Evolutionary conservation across 2,888 invertebrate species (phyloP).

Genomic region (Trisateles emortualis): DNA sequence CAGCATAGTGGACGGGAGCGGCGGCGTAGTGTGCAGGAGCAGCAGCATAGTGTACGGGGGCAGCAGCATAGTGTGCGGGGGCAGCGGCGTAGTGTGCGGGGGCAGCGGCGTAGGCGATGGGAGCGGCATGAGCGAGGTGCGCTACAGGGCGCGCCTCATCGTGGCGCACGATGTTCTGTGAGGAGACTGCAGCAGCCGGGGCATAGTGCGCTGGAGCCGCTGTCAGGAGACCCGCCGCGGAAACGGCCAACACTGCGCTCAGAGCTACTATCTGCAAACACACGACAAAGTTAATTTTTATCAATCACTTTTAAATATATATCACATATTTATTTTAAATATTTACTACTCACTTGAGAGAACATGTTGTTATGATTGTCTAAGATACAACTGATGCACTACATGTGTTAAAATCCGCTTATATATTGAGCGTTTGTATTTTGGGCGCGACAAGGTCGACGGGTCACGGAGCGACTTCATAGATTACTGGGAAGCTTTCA

Average conservation of each 20-base stretch:
- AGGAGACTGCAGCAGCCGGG: constrained; percentile 72
- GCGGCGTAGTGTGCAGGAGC: constrained; percentile 21
- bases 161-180: constrained; percentile 69
- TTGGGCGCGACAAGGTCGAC: constrained; percentile 75
- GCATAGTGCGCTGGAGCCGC: constrained; percentile 75
- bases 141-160: constrained; percentile 59
- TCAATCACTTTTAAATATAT: neutral
- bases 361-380: constrained; percentile 69
- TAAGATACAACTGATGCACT: constrained; percentile 67
- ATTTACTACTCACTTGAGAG: constrained; percentile 70
- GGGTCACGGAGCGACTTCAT: constrained; percentile 64
- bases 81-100: constrained; percentile 52
- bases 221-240: constrained; percentile 71
- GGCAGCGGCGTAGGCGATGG: constrained; percentile 42
- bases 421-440: constrained; percentile 65
- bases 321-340: constrained; percentile 1
- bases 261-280: constrained; percentile 64
- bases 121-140: constrained; percentile 23
- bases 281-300: neutral
- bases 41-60: constrained; percentile 50
- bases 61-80: constrained; percentile 54
- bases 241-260: constrained; percentile 74
- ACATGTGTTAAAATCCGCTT: constrained; percentile 57
- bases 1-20: constrained; percentile 54
- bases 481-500: constrained; percentile 48